These are phyloP conservation scores for Coelopa frigida DNA, from an alignment of 1,140 invertebrate genomes.

Conservation along the genomic window DNA sequence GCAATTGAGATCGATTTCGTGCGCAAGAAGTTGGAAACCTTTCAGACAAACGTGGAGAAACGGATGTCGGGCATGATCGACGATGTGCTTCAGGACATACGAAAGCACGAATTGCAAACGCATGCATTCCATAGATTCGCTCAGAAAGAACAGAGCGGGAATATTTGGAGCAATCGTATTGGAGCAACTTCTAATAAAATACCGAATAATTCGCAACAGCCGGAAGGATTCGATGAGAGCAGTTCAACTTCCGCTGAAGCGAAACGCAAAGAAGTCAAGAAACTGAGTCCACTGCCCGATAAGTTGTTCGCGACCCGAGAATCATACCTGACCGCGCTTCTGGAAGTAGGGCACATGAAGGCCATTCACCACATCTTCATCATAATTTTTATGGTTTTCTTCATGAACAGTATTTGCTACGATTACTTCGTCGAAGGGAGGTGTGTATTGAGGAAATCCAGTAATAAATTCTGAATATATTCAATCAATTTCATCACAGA, in stretches of 20 bases:
- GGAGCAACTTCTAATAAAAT: too few species aligned
- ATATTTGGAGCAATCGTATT: slow-evolving; percentile 33
- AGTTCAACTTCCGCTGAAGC: too few species aligned
- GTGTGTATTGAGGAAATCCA: slow-evolving; percentile 61
- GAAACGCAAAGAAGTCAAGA: too few species aligned
- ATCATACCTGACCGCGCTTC: slow-evolving; percentile 70
- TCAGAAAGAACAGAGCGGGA: slow-evolving; percentile 5
- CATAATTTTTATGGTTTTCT: slow-evolving; percentile 67
- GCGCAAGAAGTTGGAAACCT: slow-evolving; percentile 28
- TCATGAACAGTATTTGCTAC: slow-evolving; percentile 62
- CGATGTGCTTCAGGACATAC: slow-evolving; percentile 35
- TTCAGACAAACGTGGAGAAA: slow-evolving; percentile 32
- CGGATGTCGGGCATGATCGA: slow-evolving; percentile 30
- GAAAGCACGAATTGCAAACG: slow-evolving; percentile 26
- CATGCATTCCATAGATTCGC: slow-evolving; percentile 35
- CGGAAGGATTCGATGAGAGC: too few species aligned
- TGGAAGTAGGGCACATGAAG: slow-evolving; percentile 69
- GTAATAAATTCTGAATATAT: slow-evolving; percentile 3
- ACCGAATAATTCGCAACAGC: too few species aligned
- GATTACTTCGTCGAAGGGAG: slow-evolving; percentile 67
- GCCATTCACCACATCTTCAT: slow-evolving; percentile 80
- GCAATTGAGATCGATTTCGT: slow-evolving; percentile 19
- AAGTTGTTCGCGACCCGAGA: slow-evolving; percentile 57
- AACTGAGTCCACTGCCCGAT: slow-evolving; percentile 8
- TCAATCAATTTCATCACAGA: too few species aligned